Conservation (phyloP, 2,888 invertebrate genomes). For the Drosophila leonis region DNA sequence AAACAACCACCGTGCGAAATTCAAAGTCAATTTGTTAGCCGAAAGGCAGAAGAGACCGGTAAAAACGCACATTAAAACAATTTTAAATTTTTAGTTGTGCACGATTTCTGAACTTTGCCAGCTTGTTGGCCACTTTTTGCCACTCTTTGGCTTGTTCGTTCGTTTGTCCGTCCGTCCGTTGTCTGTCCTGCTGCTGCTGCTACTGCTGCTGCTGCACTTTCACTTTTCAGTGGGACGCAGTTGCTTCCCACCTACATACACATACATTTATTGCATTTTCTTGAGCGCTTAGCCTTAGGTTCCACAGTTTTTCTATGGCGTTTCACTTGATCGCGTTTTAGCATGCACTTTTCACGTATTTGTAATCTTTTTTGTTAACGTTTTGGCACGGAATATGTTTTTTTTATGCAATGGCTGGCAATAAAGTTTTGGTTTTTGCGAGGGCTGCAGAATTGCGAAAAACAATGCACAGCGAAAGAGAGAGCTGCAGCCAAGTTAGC, state of each 20-base stretch:
- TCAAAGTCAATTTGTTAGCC: constrained; percentile 64
- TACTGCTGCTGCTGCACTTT: constrained; percentile 63
- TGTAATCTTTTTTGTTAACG: constrained; percentile 13
- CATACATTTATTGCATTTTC: constrained; percentile 62
- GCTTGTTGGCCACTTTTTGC: constrained; percentile 26
- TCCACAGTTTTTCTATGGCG: neutral
- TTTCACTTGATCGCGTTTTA: neutral
- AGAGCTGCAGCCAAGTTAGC: constrained; percentile 46
- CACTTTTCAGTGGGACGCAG: constrained; percentile 78
- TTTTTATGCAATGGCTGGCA: constrained; percentile 62
- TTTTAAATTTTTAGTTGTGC: constrained; percentile 6
- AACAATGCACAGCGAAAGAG: constrained; percentile 38
- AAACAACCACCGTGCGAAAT: constrained; percentile 71
- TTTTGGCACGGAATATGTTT: constrained; percentile 40
- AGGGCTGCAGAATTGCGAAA: constrained; percentile 48
- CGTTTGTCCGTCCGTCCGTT: constrained; percentile 13
- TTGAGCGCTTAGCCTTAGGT: constrained; percentile 2
- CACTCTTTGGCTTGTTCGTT: constrained; percentile 14
- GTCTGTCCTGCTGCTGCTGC: constrained; percentile 35
- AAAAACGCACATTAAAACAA: constrained; percentile 34
- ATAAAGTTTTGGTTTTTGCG: constrained; percentile 54
- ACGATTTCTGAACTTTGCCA: constrained; percentile 13
- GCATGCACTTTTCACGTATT: neutral
- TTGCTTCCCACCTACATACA: constrained; percentile 60
- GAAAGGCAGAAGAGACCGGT: constrained; percentile 38